Base-by-base conservation (phyloP, 2,113 vertebrate species). In the Leptocoma aspasia region DNA sequence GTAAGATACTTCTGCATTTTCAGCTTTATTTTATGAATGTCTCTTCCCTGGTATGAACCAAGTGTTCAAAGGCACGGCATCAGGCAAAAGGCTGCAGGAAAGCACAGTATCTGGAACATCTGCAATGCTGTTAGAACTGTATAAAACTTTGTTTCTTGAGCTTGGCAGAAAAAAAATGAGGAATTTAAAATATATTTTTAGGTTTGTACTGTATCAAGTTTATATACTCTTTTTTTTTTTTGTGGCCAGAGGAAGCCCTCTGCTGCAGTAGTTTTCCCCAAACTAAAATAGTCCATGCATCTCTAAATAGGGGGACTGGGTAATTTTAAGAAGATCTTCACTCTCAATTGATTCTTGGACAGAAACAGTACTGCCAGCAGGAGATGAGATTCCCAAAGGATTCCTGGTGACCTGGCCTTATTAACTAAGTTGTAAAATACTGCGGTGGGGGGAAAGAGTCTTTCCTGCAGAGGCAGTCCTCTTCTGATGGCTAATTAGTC, bases 371-470 rank as follows among this genome's bases (percentile, higher is more conserved):
- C 50, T 86, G 42, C 35, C 47, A 83, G 83, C 16, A 69, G 63
- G 83, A 69, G 59, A 86, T 33, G 59, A 94, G 64, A 77, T 81
- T 89, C 86, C 76, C 72, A 50, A 13, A 0, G 4, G 53, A 10
- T 27, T 94, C n/a, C 72, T 73, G 64, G 69, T 96, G 91, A 73
- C 64, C 72, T 84, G 56, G 72, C 64, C 77, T 94, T 89, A 95
- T 84, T 96, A 96, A n/a, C 68, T 33, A 66, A 45, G 44, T 59
- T 52, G 60, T 86, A 83, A 94, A 94, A 89, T 84, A 78, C 39
- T 42, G 26, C 81, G 35, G 52, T 44, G 35, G 33, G 12, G 21
- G 10, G 61, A 72, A 70, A 89, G 45, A 82, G 15, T 37, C 24
- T 30, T 53, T 81, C 49, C 44, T 91, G 52, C 27, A 63, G 65